These are phyloP conservation scores for Tetrax tetrax DNA, from an alignment of 2,113 vertebrate species.

Conservation along the genomic window DNA sequence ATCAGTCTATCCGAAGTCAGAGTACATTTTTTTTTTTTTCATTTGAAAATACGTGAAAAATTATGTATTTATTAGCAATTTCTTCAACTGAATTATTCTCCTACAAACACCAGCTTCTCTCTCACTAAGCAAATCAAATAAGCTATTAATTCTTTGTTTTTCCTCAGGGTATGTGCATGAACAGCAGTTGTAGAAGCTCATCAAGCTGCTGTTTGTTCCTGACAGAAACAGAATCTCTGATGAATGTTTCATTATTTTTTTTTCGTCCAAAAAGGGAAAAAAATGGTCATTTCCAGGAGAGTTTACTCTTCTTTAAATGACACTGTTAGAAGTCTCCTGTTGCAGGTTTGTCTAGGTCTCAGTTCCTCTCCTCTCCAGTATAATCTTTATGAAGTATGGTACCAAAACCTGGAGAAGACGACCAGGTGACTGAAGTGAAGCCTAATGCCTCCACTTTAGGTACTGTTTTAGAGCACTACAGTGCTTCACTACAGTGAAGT, in stretches of 20 bases:
- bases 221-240: conserved; percentile 1
- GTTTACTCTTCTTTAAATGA: neutral
- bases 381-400: neutral
- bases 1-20: neutral
- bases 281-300: neutral
- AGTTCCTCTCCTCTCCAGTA: neutral
- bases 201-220: conserved; percentile 57
- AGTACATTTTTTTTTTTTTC: neutral
- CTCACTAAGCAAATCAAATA: conserved; percentile 54
- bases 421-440: accelerated
- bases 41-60: conserved; percentile 9
- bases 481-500: neutral
- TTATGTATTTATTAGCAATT: conserved; percentile 31
- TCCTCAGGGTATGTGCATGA: conserved; percentile 11
- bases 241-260: conserved; percentile 9
- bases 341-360: neutral
- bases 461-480: neutral
- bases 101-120: conserved; percentile 8
- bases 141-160: conserved; percentile 57
- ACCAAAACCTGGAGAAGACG: neutral
- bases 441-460: neutral
- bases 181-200: conserved; percentile 51
- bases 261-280: neutral
- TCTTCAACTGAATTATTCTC: conserved; percentile 12
- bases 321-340: neutral